phyloP scores from a whole-genome alignment of 2,888 invertebrate species.

The Criorhina ranunculi region DNA sequence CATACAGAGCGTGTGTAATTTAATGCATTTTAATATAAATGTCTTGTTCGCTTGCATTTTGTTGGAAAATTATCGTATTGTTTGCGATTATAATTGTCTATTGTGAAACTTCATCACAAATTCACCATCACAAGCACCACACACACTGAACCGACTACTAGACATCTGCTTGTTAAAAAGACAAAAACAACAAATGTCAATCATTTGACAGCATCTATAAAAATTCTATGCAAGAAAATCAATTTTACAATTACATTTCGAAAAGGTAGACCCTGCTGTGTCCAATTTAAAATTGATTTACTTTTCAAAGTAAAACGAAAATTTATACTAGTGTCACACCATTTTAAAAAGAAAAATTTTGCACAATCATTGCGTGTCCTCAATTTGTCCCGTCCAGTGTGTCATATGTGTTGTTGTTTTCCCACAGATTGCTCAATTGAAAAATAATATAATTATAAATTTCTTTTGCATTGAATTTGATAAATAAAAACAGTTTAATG shows the following conservation, averaged over 20 bases:
- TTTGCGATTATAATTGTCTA: no score
- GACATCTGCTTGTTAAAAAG: no score
- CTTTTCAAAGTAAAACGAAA: background rate
- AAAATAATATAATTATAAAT: constrained; percentile 6
- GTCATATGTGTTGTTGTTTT: constrained; percentile 20
- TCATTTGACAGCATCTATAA: constrained; percentile 54
- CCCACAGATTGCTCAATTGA: constrained; percentile 3
- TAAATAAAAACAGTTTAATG: background rate
- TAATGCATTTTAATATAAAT: no score
- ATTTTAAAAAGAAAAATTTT: constrained; percentile 9
- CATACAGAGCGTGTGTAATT: no score
- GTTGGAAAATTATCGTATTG: no score
- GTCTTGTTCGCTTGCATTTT: no score
- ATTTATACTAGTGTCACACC: background rate
- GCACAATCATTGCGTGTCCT: constrained; percentile 44
- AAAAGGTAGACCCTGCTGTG: constrained; percentile 46
- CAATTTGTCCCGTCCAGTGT: constrained; percentile 37
- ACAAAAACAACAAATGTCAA: constrained; percentile 67
- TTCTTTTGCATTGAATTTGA: background rate
- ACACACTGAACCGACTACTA: no score
- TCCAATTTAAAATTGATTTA: constrained; percentile 1
- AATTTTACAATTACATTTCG: constrained; percentile 64
- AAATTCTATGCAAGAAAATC: constrained; percentile 70
- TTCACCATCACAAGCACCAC: no score
- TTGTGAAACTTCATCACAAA: no score